Conservation (phyloP, 1,140 invertebrate genomes). For the Brachionus plicatilis region DNA sequence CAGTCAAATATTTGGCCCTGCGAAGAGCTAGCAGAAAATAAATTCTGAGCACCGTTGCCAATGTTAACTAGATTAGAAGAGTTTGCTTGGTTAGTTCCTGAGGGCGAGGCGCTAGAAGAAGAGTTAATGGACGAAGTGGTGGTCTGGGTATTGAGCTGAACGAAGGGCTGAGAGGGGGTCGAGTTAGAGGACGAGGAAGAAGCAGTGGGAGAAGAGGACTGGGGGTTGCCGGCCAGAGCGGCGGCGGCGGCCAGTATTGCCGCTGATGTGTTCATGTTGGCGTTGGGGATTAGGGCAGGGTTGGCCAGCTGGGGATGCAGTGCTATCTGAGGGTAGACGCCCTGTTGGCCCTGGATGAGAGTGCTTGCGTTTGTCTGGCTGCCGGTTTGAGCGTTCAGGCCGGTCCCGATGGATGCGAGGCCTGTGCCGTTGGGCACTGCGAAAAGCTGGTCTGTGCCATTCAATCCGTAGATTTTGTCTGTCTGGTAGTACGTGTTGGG, state of each 20-base stretch:
- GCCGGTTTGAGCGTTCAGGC: not conserved
- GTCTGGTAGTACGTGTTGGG: constrained; percentile 37
- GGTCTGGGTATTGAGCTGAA: not conserved
- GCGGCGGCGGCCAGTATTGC: not conserved
- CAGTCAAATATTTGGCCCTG: not conserved
- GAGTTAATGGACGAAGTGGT: constrained; percentile 20
- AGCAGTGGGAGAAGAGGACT: not conserved
- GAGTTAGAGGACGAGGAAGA: constrained; percentile 9
- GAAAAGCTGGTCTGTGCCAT: not conserved
- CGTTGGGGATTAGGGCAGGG: not conserved
- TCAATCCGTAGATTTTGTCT: constrained; percentile 9
- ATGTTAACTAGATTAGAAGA: constrained; percentile 13
- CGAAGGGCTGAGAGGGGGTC: not conserved
- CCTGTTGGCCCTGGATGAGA: not conserved
- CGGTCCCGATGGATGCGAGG: not conserved
- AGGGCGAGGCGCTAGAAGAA: not conserved
- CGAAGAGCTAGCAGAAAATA: not conserved
- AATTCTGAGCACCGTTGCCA: constrained; percentile 1
- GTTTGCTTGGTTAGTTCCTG: not conserved
- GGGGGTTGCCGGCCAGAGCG: constrained; percentile 5
- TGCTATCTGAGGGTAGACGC: not conserved
- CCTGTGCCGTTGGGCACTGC: not conserved
- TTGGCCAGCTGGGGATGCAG: not conserved
- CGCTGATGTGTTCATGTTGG: not conserved
- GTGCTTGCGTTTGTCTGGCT: not conserved